Conservation (phyloP, 2,113 vertebrate genomes). For the Mola mola region DNA sequence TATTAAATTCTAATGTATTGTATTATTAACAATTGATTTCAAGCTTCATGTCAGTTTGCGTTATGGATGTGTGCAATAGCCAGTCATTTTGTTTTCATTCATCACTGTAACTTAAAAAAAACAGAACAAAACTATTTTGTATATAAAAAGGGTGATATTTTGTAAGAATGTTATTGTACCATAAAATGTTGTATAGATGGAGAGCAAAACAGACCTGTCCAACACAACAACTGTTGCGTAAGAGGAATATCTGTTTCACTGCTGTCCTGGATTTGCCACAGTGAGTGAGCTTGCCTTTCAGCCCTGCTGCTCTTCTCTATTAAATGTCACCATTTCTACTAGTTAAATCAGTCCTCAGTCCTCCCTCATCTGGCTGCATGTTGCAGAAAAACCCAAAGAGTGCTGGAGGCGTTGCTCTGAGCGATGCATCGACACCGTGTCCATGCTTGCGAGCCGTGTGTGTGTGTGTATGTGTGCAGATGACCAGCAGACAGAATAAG, state of each 20-base stretch:
- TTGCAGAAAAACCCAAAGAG: conserved; percentile 25
- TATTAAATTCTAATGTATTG: too few relatives aligned
- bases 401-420: conserved; percentile 16
- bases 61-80: not conserved
- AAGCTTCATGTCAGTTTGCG: too few relatives aligned
- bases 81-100: not conserved
- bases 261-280: conserved; percentile 1
- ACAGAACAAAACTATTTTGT: too few relatives aligned
- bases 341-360: conserved; percentile 10
- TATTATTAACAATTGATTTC: too few relatives aligned
- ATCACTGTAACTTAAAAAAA: too few relatives aligned
- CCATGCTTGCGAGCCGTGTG: conserved; percentile 32
- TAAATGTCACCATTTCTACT: conserved; percentile 20
- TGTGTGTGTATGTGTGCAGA: conserved; percentile 17
- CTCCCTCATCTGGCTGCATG: conserved; percentile 8
- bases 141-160: too few relatives aligned
- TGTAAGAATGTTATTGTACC: too few relatives aligned
- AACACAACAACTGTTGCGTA: not conserved
- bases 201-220: too few relatives aligned
- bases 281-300: not conserved
- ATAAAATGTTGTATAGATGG: too few relatives aligned
- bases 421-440: conserved; percentile 48
- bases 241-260: not conserved
- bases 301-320: not conserved
- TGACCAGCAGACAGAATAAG: conserved; percentile 29